These are phyloP conservation scores for Hyperoodon ampullatus DNA, from an alignment of 2,113 vertebrate genomes.

Conservation along the genomic window DNA sequence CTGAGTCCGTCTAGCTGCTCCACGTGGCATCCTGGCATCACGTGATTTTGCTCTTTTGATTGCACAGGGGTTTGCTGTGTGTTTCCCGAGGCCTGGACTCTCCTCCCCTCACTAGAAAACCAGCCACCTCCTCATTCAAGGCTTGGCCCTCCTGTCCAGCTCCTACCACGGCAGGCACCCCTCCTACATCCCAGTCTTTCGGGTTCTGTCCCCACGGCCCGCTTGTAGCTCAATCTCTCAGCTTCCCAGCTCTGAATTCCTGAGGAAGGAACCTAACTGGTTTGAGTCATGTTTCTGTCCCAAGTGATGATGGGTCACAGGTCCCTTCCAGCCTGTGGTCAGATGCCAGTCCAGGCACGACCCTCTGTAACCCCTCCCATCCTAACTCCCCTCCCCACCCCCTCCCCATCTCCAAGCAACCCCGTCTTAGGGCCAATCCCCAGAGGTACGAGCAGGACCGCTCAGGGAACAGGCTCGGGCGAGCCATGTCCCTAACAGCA, in stretches of 20 bases:
- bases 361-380: not conserved
- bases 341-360: not conserved
- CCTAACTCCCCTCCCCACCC: not conserved
- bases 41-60: not conserved
- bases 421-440: not conserved
- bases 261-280: not conserved
- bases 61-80: not conserved
- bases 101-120: not conserved
- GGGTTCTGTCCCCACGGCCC: not conserved
- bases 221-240: not conserved
- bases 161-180: rapidly evolving
- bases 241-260: not conserved
- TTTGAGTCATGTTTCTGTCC: not conserved
- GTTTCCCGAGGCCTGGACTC: not conserved
- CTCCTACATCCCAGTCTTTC: not conserved
- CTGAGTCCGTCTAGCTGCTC: not conserved
- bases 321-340: not conserved
- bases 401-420: not conserved
- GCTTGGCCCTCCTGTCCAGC: not conserved
- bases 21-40: rapidly evolving
- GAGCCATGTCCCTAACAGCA: not conserved
- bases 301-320: not conserved
- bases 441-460: not conserved
- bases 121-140: not conserved
- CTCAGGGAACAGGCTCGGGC: not conserved